Conservation (phyloP, 2,113 vertebrate species). For the Marmota monax region DNA sequence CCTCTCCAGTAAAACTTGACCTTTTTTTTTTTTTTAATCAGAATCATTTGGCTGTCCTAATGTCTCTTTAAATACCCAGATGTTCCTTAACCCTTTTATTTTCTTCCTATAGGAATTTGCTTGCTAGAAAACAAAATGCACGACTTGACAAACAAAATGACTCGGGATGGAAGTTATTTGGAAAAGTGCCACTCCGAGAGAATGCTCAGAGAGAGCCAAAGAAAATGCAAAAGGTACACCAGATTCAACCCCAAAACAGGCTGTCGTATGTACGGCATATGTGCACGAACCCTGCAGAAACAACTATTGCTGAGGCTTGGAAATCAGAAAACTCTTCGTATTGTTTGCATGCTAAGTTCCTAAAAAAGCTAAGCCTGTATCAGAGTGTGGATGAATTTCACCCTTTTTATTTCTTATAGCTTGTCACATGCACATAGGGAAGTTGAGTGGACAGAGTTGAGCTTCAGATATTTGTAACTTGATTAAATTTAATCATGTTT, state of each 20-base stretch:
- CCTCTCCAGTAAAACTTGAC: not conserved
- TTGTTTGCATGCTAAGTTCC: not conserved
- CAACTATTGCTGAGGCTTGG: not conserved
- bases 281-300: not conserved
- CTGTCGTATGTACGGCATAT: not conserved
- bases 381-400: not conserved
- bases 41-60: not conserved
- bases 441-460: not conserved
- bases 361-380: not conserved
- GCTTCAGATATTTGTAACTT: not conserved
- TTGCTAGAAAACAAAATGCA: conserved; percentile 92
- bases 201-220: conserved; percentile 89
- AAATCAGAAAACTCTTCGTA: not conserved
- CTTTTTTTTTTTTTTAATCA: not conserved
- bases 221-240: conserved; percentile 92
- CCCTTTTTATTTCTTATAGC: not conserved
- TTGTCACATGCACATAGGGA: not conserved
- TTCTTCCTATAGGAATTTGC: conserved; percentile 91
- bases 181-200: conserved; percentile 91
- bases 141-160: conserved; percentile 89
- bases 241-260: no score
- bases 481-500: not conserved
- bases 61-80: not conserved
- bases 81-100: conserved; percentile 61
- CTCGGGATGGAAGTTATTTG: conserved; percentile 95